Base-by-base conservation (phyloP, 2,888 invertebrate genomes). In the Scaptomyza flava region DNA sequence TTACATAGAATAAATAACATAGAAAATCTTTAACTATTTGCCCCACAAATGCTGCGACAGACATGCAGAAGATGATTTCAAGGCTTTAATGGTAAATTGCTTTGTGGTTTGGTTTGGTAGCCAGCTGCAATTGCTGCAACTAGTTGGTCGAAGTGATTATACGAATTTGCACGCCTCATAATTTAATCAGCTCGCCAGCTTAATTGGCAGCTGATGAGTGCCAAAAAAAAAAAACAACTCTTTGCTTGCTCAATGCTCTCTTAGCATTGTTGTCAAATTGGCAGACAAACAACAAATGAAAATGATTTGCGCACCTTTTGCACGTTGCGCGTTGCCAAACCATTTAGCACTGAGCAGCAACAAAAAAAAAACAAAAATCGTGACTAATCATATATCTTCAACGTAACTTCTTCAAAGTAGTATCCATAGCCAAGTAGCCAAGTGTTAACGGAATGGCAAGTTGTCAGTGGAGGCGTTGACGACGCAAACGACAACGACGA, bases 301-400 rank as follows among this genome's bases (percentile, higher is more conserved):
- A 65, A 60, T 45, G 45, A 71, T 79, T n/a, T 79, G 58, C 65
- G 62, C 54, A 54, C 33, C 43, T 34, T 67, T 53, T 20, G 36
- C 59, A 46, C 36, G 20, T n/a, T n/a, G 53, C 17, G 20, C 53
- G 54, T 61, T 75, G 62, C 68, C 73, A 61, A 77, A 78, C 56
- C 70, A 63, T 56, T 79, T 60, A 71, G 51, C 74, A 53, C 65
- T 63, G 38, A 8, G 38, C 5, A 34, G 6, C 17, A 34, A 9
- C 2, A 11, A 3, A 11, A 33, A 6, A 7, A 7, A 14, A 2
- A 3, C 17, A 33, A 48, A 71, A 72, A 66, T 76, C 85, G 85
- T 85, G 85, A 85, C 85, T 89, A 79, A 85, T 85, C 85, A 85
- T 79, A 85, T 87, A 89, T 89, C 89, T 48, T 20, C n/a, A 57